phyloP scores from a whole-genome alignment of 2,888 invertebrate species.

The Furcula furcula region DNA sequence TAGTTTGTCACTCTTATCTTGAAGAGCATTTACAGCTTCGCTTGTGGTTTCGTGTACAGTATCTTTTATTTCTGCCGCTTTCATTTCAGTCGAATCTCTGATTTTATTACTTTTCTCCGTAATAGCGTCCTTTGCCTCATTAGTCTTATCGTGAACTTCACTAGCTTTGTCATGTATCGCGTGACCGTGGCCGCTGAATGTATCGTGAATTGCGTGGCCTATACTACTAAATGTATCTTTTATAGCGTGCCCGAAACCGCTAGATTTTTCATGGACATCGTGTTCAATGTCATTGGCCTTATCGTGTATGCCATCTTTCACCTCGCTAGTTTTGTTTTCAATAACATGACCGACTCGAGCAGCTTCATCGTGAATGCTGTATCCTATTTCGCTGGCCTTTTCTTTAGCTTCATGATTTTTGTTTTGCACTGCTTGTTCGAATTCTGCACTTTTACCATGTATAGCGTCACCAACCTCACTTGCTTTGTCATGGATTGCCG shows the following conservation, averaged over 20 bases:
- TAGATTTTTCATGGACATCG: slow-evolving; percentile 27
- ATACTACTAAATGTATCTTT: slow-evolving; percentile 31
- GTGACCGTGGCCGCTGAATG: slow-evolving; percentile 27
- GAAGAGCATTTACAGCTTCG: slow-evolving; percentile 31
- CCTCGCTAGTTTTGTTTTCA: slow-evolving; percentile 16
- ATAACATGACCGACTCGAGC: slow-evolving; percentile 17
- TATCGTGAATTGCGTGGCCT: slow-evolving; percentile 31
- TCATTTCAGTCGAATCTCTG: slow-evolving; percentile 26
- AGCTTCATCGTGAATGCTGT: slow-evolving; percentile 14
- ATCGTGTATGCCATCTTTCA: slow-evolving; percentile 14
- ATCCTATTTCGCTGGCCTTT: slow-evolving; percentile 16
- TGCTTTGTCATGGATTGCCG: slow-evolving; percentile 25
- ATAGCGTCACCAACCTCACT: slow-evolving; percentile 7
- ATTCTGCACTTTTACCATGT: slow-evolving; percentile 1
- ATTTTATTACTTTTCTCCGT: slow-evolving; percentile 26
- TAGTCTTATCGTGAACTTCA: slow-evolving; percentile 30
- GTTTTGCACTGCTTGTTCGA: slow-evolving; percentile 8
- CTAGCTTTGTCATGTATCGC: slow-evolving; percentile 9
- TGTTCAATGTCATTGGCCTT: slow-evolving; percentile 22
- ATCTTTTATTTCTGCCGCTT: slow-evolving; percentile 23
- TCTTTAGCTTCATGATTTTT: slow-evolving; percentile 14
- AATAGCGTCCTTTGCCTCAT: slow-evolving; percentile 27
- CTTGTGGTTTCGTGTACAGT: slow-evolving; percentile 26
- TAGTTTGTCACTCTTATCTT: slow-evolving; percentile 44
- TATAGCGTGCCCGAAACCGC: slow-evolving; percentile 28